phyloP scores from a whole-genome alignment of 1,140 invertebrate genomes.

The Trichonephila clavipes region DNA sequence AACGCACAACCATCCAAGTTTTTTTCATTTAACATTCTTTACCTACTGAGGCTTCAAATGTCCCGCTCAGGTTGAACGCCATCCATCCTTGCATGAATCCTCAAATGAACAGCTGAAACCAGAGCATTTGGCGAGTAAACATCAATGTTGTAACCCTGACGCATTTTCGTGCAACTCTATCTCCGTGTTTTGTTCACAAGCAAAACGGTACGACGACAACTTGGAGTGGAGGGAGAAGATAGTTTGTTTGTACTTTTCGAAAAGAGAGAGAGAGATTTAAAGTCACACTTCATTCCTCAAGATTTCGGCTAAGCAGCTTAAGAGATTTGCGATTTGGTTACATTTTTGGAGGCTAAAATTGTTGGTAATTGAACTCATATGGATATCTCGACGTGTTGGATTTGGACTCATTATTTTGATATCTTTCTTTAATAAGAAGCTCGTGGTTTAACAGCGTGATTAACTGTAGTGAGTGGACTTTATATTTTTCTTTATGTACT shows the following conservation, averaged over 20 bases:
- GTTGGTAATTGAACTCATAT: neutral
- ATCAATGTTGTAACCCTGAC: conserved; percentile 2
- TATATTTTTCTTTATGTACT: neutral
- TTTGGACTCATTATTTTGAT: neutral
- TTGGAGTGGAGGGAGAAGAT: neutral
- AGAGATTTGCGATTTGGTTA: neutral
- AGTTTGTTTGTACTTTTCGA: neutral
- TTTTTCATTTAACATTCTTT: too few species aligned
- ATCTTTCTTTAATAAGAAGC: neutral
- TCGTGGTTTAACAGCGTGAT: neutral
- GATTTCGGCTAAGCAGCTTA: neutral
- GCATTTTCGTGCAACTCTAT: neutral
- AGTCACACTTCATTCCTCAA: neutral
- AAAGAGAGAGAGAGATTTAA: conserved; percentile 4
- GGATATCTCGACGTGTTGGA: conserved; percentile 13
- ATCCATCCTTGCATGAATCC: too few species aligned
- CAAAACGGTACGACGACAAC: conserved; percentile 34
- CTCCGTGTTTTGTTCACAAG: conserved; percentile 37
- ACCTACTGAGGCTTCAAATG: neutral
- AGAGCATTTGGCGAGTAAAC: conserved; percentile 21
- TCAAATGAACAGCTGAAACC: neutral
- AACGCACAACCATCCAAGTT: too few species aligned
- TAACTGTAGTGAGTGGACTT: neutral
- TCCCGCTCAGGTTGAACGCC: neutral
- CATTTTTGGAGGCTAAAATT: neutral